A percentile compares a stretch with the other conserved stretches of the same genome.
These are phyloP conservation scores for Brachyptera putata DNA, from an alignment of 2,888 invertebrate genomes.

Conservation along the genomic window DNA sequence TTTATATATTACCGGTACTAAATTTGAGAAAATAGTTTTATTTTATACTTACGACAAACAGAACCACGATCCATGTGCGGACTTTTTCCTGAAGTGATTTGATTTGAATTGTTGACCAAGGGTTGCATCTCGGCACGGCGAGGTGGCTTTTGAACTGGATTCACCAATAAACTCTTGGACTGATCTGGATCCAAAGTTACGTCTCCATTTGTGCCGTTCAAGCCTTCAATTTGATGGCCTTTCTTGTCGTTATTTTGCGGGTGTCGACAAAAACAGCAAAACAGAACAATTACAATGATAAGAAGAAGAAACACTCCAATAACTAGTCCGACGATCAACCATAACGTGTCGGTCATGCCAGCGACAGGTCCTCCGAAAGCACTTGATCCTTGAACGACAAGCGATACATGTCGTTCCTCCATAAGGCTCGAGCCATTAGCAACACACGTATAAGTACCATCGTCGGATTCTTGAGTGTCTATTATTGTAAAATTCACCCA, in stretches of 20 bases:
- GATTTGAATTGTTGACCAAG: constrained; percentile 21
- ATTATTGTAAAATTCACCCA: constrained; percentile 69
- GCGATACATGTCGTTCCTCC: constrained; percentile 68
- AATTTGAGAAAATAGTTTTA: too few species aligned
- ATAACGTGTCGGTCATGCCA: constrained; percentile 36
- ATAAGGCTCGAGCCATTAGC: constrained; percentile 79
- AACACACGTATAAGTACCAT: constrained; percentile 71
- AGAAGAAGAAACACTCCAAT: constrained; percentile 51
- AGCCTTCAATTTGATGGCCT: constrained; percentile 48
- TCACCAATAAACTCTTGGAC: constrained; percentile 79
- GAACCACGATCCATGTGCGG: constrained; percentile 21
- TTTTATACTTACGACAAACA: constrained; percentile 23
- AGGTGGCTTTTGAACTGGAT: constrained; percentile 80
- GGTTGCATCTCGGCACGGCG: constrained; percentile 58
- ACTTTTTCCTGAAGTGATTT: constrained; percentile 19
- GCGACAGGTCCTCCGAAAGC: constrained; percentile 48
- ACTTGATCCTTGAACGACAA: constrained; percentile 47
- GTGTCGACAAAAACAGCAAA: constrained; percentile 56
- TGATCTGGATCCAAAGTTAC: constrained; percentile 75
- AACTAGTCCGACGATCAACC: constrained; percentile 48
- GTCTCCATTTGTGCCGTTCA: constrained; percentile 57
- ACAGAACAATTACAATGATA: constrained; percentile 47
- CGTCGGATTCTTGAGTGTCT: constrained; percentile 58
- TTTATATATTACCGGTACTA: too few species aligned
- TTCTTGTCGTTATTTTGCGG: constrained; percentile 74